These are phyloP conservation scores for Leuciscus waleckii DNA, from an alignment of 2,797 vertebrate genomes.

Conservation along the genomic window DNA sequence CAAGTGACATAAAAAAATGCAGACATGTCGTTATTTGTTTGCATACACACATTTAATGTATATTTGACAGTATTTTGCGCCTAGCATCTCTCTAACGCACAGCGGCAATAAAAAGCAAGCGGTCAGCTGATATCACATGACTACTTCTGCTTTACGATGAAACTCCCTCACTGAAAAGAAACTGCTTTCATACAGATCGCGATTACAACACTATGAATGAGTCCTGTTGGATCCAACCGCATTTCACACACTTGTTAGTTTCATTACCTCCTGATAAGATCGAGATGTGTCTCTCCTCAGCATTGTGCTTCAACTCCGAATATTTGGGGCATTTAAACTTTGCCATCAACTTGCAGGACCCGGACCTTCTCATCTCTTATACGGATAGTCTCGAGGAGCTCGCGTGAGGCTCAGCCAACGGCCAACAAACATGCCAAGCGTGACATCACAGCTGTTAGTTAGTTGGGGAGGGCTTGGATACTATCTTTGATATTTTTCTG, in stretches of 20 bases:
- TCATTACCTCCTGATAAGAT: constrained; percentile 86
- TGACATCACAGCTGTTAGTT: constrained; percentile 32
- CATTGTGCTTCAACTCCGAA: constrained; percentile 74
- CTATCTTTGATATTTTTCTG: not conserved
- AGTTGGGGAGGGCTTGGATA: constrained; percentile 16
- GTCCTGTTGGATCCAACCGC: not conserved
- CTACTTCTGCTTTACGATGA: not conserved
- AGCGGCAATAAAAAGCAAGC: not conserved
- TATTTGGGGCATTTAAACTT: not conserved
- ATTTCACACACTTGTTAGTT: not conserved
- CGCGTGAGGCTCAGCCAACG: not conserved
- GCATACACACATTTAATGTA: not conserved
- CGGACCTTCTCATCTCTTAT: not conserved
- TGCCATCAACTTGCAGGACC: constrained; percentile 24
- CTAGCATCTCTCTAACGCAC: not conserved
- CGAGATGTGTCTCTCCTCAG: constrained; percentile 75
- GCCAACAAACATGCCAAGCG: not conserved
- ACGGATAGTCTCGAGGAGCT: not conserved
- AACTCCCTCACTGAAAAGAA: not conserved
- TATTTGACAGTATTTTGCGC: not conserved
- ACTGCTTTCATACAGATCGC: not conserved
- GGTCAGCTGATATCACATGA: constrained; percentile 57
- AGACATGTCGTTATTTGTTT: not conserved
- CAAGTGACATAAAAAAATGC: not conserved
- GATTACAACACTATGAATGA: not conserved